Evolutionary conservation across 1,140 invertebrate genomes (phyloP).

Genomic region (Anthonomus grandis): DNA sequence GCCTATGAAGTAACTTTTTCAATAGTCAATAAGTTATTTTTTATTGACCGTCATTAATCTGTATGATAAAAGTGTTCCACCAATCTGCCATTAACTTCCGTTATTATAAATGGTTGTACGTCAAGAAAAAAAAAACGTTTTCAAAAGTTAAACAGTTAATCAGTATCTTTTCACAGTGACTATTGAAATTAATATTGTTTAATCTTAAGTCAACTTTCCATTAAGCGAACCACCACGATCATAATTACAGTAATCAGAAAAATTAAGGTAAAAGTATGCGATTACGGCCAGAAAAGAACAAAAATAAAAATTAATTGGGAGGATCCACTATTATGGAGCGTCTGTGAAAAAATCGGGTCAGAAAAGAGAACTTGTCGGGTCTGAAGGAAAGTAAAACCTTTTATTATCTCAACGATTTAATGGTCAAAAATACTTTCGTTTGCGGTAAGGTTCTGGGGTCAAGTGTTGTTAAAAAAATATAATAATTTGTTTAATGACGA

Average conservation of each 20-base stretch:
- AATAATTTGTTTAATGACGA: not conserved
- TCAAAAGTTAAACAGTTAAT: no score
- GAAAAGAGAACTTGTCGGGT: not conserved
- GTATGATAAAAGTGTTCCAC: no score
- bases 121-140: no score
- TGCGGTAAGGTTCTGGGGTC: not conserved
- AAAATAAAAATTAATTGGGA: conserved; percentile 9
- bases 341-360: conserved; percentile 13
- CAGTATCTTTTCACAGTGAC: no score
- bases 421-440: conserved; percentile 11
- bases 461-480: not conserved
- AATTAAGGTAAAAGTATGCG: conserved; percentile 14
- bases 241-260: not conserved
- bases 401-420: conserved; percentile 5
- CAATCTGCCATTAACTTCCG: no score
- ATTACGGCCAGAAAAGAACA: conserved; percentile 5
- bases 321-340: not conserved
- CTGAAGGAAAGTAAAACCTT: conserved; percentile 13
- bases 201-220: conserved; percentile 14
- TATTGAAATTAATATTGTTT: not conserved
- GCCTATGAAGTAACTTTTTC: no score
- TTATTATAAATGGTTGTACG: no score
- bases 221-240: conserved; percentile 1
- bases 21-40: no score
- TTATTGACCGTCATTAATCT: no score